Evolutionary conservation across 1,140 invertebrate species (phyloP).

Genomic region (Cyclargus thomasi): DNA sequence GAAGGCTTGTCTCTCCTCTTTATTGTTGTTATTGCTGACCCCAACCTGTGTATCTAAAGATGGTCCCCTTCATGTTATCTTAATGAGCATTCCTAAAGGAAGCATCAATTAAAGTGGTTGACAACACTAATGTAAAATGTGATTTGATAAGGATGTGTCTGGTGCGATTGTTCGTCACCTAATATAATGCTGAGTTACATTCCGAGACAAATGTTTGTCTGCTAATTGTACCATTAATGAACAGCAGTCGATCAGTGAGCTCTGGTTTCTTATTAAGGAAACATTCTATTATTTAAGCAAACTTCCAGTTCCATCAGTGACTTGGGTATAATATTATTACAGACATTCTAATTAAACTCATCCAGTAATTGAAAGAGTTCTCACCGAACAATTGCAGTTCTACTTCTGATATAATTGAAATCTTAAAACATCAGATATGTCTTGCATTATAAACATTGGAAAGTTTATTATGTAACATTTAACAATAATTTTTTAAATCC

Average conservation of each 20-base stretch:
- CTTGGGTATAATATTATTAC: not conserved
- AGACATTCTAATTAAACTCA: not conserved
- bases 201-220: not conserved
- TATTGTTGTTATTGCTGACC: not conserved
- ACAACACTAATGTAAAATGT: conserved; percentile 3
- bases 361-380: not conserved
- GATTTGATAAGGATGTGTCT: conserved; percentile 2
- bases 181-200: not conserved
- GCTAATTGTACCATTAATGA: not conserved
- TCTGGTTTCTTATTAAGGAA: not conserved
- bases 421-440: not conserved
- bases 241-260: not conserved
- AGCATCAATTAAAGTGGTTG: conserved; percentile 8
- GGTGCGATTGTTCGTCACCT: not conserved
- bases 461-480: no score
- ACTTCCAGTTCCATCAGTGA: not conserved
- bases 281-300: not conserved
- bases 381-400: not conserved
- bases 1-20: no score
- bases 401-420: not conserved
- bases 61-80: not conserved
- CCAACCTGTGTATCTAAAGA: not conserved
- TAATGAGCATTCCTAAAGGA: conserved; percentile 8
- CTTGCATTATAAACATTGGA: no score
- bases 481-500: not conserved